A percentile compares a stretch with the other conserved stretches of the same genome.
phyloP scores from a whole-genome alignment of 2,888 invertebrate genomes.

The Philopedon plagiatum region DNA sequence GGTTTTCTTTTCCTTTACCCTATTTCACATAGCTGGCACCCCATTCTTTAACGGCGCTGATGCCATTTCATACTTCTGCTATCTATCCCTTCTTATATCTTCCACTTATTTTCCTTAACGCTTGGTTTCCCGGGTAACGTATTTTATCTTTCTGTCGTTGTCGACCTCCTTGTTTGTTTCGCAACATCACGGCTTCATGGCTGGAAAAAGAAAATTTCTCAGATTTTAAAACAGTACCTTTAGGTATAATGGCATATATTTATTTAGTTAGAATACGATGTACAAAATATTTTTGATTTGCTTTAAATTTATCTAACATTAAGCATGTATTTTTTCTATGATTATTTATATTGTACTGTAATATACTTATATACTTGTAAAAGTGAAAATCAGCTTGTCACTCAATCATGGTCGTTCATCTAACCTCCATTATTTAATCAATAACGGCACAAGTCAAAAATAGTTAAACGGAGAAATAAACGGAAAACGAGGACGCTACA shows the following conservation, averaged over 20 bases:
- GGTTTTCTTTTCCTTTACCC: constrained; percentile 40
- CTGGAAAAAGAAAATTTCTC: constrained; percentile 25
- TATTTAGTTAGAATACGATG: background rate
- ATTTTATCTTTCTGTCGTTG: constrained; percentile 52
- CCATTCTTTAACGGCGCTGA: constrained; percentile 50
- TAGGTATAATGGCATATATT: background rate
- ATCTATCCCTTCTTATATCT: constrained; percentile 46
- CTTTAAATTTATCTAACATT: no score
- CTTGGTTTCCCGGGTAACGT: constrained; percentile 49
- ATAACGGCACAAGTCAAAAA: no score
- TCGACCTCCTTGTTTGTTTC: constrained; percentile 50
- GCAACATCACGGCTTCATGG: constrained; percentile 47
- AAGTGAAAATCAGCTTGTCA: no score
- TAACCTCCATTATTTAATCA: no score
- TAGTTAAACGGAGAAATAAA: no score
- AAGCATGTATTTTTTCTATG: no score
- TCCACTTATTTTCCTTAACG: constrained; percentile 51
- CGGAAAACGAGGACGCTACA: no score
- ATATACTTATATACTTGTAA: no score
- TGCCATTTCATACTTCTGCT: constrained; percentile 50
- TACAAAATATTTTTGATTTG: background rate
- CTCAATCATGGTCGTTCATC: no score
- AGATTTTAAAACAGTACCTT: constrained; percentile 4
- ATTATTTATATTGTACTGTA: no score
- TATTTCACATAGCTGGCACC: constrained; percentile 50